Evolutionary conservation across 2,113 vertebrate species (phyloP), one percentile per base, ranked within the genome.

Genomic region (human (Homo sapiens)): DNA sequence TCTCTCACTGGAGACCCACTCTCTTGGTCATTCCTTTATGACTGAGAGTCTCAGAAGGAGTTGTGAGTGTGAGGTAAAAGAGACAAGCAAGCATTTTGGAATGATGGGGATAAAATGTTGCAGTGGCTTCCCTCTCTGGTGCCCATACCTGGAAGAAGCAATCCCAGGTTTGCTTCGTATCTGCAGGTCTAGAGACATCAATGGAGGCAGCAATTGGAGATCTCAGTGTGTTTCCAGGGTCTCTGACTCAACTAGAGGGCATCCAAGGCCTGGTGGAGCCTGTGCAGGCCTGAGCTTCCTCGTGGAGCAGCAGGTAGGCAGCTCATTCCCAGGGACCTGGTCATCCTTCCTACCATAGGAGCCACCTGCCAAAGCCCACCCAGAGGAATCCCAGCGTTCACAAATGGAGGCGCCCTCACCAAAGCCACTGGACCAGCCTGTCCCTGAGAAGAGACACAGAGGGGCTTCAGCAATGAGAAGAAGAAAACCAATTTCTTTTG

Each of bases 221-320:
- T 40, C 40, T 1, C 20, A 25, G 32, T 32, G 35, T 7, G 13
- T 83, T 57, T 32, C 50, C 43, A 78, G 30, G n/a, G 5, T 22
- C 52, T 59, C 86, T 50, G 57, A 75, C 55, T 43, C 50, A 18
- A 22, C 27, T 11, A 25, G 27, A 55, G 32, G n/a, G 52, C 72
- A 55, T 59, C 61, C 30, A 0, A 5, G 22, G 20, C 64, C 48
- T 38, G 17, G 0, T 1, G 3, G 2, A 86, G 22, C 13, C 79
- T 20, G 7, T 45, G 27, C 1, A 8, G 52, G 14, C 30, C 0
- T 3, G 30, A 25, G 22, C 72, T 48, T 66, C 83, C 64, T 50
- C n/a, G 3, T 0, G 0, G 0, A 1, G 43, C 16, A 7, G 38
- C 1, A 2, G 43, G 20, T 18, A 25, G 55, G 30, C 3, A 0